Conservation (phyloP, 1,140 invertebrate genomes). For the Drosophila fuyamai region DNA sequence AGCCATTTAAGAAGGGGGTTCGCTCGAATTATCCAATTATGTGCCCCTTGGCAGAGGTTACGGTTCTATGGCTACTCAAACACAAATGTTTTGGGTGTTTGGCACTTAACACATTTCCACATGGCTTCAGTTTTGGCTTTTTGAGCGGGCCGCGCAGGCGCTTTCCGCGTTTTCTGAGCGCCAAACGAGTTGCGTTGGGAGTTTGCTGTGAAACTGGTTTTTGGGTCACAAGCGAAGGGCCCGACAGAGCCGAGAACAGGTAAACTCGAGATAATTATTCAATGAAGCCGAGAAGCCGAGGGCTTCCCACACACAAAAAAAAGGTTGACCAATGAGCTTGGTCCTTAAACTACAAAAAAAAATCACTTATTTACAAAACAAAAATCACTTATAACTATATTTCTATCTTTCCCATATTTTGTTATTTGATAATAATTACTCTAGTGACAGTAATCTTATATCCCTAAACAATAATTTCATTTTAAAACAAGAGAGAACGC, state of each 20-base stretch:
- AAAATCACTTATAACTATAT: background rate
- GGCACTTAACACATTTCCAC: conserved; percentile 68
- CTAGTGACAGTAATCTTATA: too few relatives aligned
- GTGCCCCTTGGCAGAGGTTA: conserved; percentile 21
- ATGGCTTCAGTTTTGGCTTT: conserved; percentile 25
- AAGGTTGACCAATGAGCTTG: background rate
- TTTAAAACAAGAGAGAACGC: too few relatives aligned
- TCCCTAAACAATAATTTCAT: too few relatives aligned
- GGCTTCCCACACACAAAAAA: conserved; percentile 2
- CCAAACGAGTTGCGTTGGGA: conserved; percentile 55
- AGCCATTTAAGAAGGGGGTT: conserved; percentile 43
- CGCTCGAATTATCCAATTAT: conserved; percentile 20
- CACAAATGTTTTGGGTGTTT: conserved; percentile 22
- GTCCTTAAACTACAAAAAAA: background rate
- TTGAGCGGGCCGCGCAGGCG: conserved; percentile 35
- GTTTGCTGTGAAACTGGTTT: conserved; percentile 64
- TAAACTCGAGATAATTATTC: conserved; percentile 79
- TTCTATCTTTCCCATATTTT: background rate
- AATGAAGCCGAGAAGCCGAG: conserved; percentile 68
- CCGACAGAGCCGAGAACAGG: conserved; percentile 55
- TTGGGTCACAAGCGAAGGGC: conserved; percentile 74
- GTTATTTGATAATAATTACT: too few relatives aligned
- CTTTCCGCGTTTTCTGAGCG: conserved; percentile 35
- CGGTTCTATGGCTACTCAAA: conserved; percentile 13
- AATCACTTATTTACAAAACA: background rate